These are phyloP conservation scores for Rhagium mordax DNA, from an alignment of 2,888 invertebrate genomes.

Conservation along the genomic window DNA sequence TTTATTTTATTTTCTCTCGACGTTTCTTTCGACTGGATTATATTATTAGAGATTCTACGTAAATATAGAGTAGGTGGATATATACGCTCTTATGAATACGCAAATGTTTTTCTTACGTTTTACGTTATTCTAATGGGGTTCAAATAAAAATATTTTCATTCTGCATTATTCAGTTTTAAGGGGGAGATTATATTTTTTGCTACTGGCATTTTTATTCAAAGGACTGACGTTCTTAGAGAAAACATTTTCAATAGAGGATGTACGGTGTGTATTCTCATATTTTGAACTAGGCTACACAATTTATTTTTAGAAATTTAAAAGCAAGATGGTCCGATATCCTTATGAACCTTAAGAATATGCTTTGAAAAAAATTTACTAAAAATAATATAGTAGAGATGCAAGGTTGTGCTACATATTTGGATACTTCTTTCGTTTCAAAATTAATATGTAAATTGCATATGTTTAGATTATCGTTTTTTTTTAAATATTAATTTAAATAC, in stretches of 20 bases:
- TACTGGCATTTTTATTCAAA: not conserved
- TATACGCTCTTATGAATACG: conserved; percentile 26
- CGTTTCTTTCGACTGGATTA: conserved; percentile 30
- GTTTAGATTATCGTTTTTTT: too few species aligned
- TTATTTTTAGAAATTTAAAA: too few species aligned
- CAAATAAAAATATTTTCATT: conserved; percentile 21
- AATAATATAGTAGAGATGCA: too few species aligned
- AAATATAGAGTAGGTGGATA: conserved; percentile 27
- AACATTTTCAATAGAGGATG: not conserved
- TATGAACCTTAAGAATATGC: too few species aligned
- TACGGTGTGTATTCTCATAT: not conserved
- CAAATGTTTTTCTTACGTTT: conserved; percentile 13
- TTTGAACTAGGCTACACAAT: too few species aligned
- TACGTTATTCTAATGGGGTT: conserved; percentile 24
- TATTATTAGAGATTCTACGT: conserved; percentile 31
- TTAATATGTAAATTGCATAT: too few species aligned
- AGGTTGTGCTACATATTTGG: too few species aligned
- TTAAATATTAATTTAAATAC: too few species aligned
- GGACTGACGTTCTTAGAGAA: not conserved
- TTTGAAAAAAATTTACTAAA: too few species aligned
- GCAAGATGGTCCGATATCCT: too few species aligned
- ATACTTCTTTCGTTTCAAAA: too few species aligned
- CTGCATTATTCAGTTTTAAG: conserved; percentile 6
- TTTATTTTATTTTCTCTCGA: conserved; percentile 36
- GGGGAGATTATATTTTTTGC: not conserved